phyloP scores from a whole-genome alignment of 2,888 invertebrate species.

The Leptinotarsa peninsularis region DNA sequence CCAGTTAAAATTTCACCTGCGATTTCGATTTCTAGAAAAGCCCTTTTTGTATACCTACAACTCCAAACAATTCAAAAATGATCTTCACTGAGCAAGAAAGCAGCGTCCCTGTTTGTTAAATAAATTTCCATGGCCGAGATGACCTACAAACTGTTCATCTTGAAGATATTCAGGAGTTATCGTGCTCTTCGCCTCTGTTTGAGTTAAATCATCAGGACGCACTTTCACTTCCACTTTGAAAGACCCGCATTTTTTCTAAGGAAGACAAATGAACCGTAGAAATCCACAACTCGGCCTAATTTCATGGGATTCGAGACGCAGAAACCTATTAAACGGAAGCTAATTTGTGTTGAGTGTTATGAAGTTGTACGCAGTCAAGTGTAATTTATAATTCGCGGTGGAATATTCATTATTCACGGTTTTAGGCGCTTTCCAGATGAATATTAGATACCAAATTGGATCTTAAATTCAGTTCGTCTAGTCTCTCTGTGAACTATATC shows the following conservation, averaged over 20 bases:
- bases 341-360: slow-evolving; percentile 12
- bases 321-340: slow-evolving; percentile 10
- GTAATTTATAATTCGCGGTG: neutral
- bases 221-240: neutral
- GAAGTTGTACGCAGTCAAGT: slow-evolving; percentile 3
- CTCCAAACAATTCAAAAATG: too few relatives aligned
- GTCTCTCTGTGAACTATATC: neutral
- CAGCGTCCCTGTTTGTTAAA: too few relatives aligned
- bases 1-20: too few relatives aligned
- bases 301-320: neutral
- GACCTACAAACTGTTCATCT: neutral
- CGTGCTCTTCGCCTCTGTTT: neutral
- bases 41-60: too few relatives aligned
- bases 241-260: slow-evolving; percentile 1
- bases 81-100: too few relatives aligned
- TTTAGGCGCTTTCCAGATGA: neutral
- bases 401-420: slow-evolving; percentile 10
- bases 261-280: slow-evolving; percentile 9
- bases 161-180: neutral
- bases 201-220: neutral
- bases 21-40: too few relatives aligned
- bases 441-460: neutral
- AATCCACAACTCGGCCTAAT: slow-evolving; percentile 8
- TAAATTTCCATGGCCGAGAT: too few relatives aligned
- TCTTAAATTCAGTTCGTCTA: neutral